phyloP scores from a whole-genome alignment of 2,888 invertebrate genomes.

The Nephrocerus scutellatus region DNA sequence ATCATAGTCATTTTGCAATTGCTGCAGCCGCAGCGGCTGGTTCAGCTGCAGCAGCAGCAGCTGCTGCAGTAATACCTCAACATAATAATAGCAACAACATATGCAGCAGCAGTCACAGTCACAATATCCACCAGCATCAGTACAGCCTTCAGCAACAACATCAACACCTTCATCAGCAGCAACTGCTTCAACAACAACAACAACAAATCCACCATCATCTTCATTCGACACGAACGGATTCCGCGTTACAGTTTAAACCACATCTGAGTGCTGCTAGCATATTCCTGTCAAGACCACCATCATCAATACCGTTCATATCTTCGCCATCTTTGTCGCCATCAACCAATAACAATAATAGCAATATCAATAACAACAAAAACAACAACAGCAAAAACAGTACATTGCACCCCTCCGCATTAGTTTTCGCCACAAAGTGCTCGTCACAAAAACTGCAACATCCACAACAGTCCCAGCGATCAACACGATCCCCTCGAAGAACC shows the following conservation, averaged over 20 bases:
- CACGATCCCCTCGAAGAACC: slow-evolving; percentile 6
- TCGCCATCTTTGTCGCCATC: slow-evolving; percentile 5
- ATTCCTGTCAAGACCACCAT: slow-evolving; percentile 12
- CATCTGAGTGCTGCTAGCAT: neutral
- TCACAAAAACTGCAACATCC: slow-evolving; percentile 19
- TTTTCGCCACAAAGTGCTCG: slow-evolving; percentile 19
- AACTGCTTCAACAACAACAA: slow-evolving; percentile 1
- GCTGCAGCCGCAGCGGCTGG: slow-evolving; percentile 30
- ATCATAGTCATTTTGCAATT: slow-evolving; percentile 30
- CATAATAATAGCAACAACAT: slow-evolving; percentile 17
- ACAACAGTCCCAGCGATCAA: neutral
- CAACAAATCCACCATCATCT: slow-evolving; percentile 4
- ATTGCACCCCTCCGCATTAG: slow-evolving; percentile 9
- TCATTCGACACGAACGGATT: slow-evolving; percentile 11
- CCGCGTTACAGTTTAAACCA: slow-evolving; percentile 4
- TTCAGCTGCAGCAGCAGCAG: slow-evolving; percentile 28
- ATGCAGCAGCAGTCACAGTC: slow-evolving; percentile 9
- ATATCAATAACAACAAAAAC: slow-evolving; percentile 6
- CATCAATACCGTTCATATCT: slow-evolving; percentile 16
- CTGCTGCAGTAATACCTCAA: slow-evolving; percentile 24
- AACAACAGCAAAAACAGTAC: slow-evolving; percentile 18
- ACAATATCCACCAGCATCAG: slow-evolving; percentile 3
- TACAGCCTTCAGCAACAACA: slow-evolving; percentile 8
- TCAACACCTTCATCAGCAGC: slow-evolving; percentile 10
- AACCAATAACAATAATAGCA: slow-evolving; percentile 4